Evolutionary conservation across 2,888 invertebrate genomes (phyloP).

Genomic region (Phyto melanocephala): DNA sequence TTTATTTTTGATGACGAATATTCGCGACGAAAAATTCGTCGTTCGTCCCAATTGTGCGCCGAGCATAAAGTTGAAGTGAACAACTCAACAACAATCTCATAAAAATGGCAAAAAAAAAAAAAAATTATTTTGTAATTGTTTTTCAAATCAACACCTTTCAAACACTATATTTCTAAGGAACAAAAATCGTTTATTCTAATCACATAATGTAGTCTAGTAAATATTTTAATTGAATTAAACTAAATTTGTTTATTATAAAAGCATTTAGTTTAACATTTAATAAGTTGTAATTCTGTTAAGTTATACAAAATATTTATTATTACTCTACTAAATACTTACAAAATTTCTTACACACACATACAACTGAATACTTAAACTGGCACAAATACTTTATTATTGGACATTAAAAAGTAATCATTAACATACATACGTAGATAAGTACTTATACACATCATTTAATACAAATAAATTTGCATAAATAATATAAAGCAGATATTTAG

Average conservation of each 20-base stretch:
- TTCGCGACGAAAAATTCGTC: too few species aligned
- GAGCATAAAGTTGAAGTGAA: too few species aligned
- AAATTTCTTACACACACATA: neutral
- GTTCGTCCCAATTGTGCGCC: too few species aligned
- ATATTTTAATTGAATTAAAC: conserved; percentile 35
- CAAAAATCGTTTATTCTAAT: conserved; percentile 62
- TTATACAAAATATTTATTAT: too few species aligned
- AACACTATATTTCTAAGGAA: neutral
- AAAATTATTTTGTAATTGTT: conserved; percentile 21
- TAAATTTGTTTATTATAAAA: conserved; percentile 35
- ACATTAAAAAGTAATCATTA: conserved; percentile 4
- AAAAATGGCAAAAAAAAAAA: too few species aligned
- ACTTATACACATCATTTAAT: too few species aligned
- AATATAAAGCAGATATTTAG: neutral
- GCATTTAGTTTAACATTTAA: conserved; percentile 14
- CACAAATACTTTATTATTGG: conserved; percentile 1
- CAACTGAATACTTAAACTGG: neutral
- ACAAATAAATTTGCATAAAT: conserved; percentile 11
- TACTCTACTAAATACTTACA: too few species aligned
- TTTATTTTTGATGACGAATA: too few species aligned
- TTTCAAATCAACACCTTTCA: conserved; percentile 26
- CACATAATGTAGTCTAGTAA: conserved; percentile 57
- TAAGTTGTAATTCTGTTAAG: neutral
- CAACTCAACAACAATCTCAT: too few species aligned
- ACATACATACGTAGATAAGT: neutral